These are phyloP conservation scores for Amblyjoppa fuscipennis DNA, from an alignment of 2,888 invertebrate genomes.

Conservation along the genomic window DNA sequence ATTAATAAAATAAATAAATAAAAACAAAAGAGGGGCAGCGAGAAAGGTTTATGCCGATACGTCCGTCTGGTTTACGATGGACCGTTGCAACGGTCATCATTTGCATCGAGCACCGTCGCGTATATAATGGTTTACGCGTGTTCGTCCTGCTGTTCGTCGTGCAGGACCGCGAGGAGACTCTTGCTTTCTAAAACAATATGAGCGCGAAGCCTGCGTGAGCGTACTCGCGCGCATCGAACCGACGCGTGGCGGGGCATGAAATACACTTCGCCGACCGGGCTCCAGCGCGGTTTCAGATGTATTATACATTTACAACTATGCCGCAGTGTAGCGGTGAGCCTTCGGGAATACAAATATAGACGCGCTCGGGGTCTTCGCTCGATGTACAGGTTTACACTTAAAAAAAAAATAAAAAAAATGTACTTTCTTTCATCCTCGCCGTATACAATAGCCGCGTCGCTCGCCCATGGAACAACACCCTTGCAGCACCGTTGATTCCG, in stretches of 20 bases:
- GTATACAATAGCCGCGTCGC: constrained; percentile 18
- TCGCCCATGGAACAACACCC: constrained; percentile 2
- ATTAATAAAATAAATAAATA: background rate
- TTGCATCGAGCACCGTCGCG: constrained; percentile 37
- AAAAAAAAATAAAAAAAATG: background rate
- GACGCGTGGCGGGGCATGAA: constrained; percentile 58
- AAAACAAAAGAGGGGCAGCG: constrained; percentile 27
- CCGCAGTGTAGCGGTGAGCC: background rate
- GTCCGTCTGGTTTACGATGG: constrained; percentile 43
- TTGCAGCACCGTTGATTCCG: background rate
- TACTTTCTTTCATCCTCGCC: background rate
- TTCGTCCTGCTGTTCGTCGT: constrained; percentile 38
- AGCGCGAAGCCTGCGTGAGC: constrained; percentile 73
- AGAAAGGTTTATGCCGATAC: constrained; percentile 40
- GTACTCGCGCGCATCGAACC: constrained; percentile 71
- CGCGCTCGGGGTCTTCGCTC: constrained; percentile 11
- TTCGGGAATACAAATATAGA: constrained; percentile 34
- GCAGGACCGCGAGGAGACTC: constrained; percentile 65
- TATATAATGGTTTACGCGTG: constrained; percentile 34
- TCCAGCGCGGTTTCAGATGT: constrained; percentile 2
- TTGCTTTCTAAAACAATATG: constrained; percentile 77
- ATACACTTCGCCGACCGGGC: constrained; percentile 31
- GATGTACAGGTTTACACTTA: background rate
- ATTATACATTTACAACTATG: constrained; percentile 32
- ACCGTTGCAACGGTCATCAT: constrained; percentile 53